Base-by-base conservation (phyloP, 1,140 invertebrate species). In the Eufriesea mexicana region DNA sequence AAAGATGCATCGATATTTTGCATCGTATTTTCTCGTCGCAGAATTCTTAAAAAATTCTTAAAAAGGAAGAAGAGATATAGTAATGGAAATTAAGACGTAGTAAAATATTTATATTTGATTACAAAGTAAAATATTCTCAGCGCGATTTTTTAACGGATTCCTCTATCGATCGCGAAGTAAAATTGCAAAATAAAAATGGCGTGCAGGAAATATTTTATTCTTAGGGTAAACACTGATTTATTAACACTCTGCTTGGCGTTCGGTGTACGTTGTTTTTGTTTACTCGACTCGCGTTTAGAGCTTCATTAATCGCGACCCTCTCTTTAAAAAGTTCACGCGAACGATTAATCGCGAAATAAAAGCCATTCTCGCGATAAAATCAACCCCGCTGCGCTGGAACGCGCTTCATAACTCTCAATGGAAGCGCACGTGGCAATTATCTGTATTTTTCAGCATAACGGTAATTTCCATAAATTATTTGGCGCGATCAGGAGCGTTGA, bases 261-360 rank as follows among this genome's bases (percentile, higher is more conserved):
- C 42, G 10, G 20, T 16, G 28, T 25, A 55, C 51, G 35, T 57
- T 67, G 62, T 78, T 78, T 68, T 67, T 78, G 49, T 78, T 68
- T 78, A 78, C 76, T 28, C 49, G 25, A 45, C 49, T 78, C 35
- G 9, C 49, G 23, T 45, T 54, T 55, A 45, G 57, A 68, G 49
- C 62, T 77, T 77, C 61, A 66, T 77, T 77, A 54, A 54, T 66
- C 47, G 35, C 75, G 47, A 55, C 51, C 62, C 62, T 68, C 35
- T 28, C 14, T 42, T 68, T 57, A 14, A n/a, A 78, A 78, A 78
- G 16, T 78, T 68, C 51, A 5, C 42, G 49, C 64, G 18, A 67
- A 25, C 64, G 51, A 78, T 45, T 67, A 68, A 55, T 77, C 45
- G 49, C 16, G 47, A 66, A 78, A 78, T 64, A 68, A 78, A 78